A percentile compares a stretch with the other conserved stretches of the same genome.
phyloP scores from a whole-genome alignment of 2,797 vertebrate genomes.

The Ambastaia sidthimunki region DNA sequence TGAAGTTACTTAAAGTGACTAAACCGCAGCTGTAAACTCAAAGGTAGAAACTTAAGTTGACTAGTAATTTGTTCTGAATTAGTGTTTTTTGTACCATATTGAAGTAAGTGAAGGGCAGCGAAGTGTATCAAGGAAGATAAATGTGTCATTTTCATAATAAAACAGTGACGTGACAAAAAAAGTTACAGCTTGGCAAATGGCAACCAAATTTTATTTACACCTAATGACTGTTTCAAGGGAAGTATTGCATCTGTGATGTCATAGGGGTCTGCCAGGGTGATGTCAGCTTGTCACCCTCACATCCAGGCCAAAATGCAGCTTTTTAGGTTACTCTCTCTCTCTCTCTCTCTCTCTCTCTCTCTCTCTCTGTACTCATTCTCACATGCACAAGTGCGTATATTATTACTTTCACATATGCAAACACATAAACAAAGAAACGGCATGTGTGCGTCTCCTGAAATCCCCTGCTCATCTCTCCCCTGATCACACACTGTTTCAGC shows the following conservation, averaged over 20 bases:
- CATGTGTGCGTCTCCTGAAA: not conserved
- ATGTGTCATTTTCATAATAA: not conserved
- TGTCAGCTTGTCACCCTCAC: constrained; percentile 23
- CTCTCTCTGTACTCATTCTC: not conserved
- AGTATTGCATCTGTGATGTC: not conserved
- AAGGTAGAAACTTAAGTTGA: not conserved
- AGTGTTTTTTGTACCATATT: not conserved
- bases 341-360: not conserved
- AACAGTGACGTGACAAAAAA: too few relatives aligned
- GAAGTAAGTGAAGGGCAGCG: not conserved
- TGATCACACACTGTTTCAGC: not conserved
- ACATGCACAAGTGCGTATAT: not conserved
- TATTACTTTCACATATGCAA: too few relatives aligned
- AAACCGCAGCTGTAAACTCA: not conserved
- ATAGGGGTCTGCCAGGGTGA: constrained; percentile 53
- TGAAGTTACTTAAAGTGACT: not conserved
- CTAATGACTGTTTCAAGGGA: not conserved
- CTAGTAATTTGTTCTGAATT: not conserved
- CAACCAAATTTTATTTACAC: not conserved
- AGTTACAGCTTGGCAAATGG: too few relatives aligned
- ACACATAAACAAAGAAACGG: not conserved
- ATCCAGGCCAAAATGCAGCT: not conserved
- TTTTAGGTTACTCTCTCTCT: not conserved
- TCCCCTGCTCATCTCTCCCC: not conserved
- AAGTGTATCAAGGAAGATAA: not conserved